These are phyloP conservation scores for Ciconia nigra DNA, from an alignment of 2,797 vertebrate species.

Conservation along the genomic window DNA sequence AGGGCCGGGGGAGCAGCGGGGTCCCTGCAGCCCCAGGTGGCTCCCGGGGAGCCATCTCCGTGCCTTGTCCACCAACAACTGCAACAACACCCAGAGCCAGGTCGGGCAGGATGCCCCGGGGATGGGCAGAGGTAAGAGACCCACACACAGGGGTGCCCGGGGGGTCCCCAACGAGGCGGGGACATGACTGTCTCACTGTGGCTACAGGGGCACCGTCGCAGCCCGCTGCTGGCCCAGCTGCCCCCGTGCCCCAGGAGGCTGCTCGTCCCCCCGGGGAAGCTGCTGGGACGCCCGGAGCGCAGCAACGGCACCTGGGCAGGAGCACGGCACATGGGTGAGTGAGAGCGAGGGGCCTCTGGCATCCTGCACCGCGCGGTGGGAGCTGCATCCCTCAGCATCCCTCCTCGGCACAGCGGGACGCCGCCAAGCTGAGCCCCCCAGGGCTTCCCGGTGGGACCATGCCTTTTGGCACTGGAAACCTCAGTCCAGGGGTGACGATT, in stretches of 20 bases:
- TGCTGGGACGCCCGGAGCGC: rapidly evolving
- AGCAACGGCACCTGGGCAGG: rapidly evolving
- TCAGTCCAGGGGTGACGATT: rapidly evolving
- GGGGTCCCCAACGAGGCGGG: rapidly evolving
- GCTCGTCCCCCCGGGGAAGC: neutral
- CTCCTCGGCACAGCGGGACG: neutral
- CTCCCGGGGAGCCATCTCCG: constrained; percentile 38
- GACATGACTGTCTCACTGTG: neutral
- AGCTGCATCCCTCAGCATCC: neutral
- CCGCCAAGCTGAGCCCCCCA: neutral
- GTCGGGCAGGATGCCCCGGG: neutral
- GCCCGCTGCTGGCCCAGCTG: rapidly evolving
- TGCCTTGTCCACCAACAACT: constrained; percentile 69
- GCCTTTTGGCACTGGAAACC: neutral
- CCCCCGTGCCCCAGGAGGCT: neutral
- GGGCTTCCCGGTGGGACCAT: neutral
- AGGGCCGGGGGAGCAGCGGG: neutral
- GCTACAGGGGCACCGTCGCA: neutral
- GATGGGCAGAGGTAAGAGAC: neutral
- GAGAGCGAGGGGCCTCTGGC: rapidly evolving
- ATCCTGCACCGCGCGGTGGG: rapidly evolving
- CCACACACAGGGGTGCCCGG: rapidly evolving
- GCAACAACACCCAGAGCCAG: constrained; percentile 58
- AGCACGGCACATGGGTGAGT: neutral
- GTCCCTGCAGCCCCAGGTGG: neutral